Base-by-base conservation (phyloP, 2,888 invertebrate genomes). In the Platycheirus albimanus region DNA sequence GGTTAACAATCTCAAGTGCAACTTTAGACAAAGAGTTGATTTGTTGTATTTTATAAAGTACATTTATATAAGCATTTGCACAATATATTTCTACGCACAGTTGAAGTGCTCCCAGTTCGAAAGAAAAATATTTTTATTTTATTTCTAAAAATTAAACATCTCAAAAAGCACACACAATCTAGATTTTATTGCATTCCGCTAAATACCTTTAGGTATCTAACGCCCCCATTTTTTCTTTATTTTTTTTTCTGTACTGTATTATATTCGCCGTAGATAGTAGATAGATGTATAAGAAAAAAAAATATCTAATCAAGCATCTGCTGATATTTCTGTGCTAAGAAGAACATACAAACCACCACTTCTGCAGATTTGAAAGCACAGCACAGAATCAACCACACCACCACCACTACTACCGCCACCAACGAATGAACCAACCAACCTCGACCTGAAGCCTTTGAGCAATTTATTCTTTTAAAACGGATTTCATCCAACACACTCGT, bases 381-480 rank as follows among this genome's bases (percentile, higher is more conserved):
- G 63, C 61, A 51, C 38, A 61, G 67, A 63, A 75, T 64, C 75
- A 64, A 75, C 69, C 74, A 69, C 63, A 47, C 38, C 54, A 19
- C 17, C 49, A 66, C 15, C 3, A 13, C 6, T 5, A 6, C n/a
- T 38, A 43, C 6, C 13, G 13, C 38, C 15, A 58, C 24, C 41
- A 58, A 58, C 56, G 71, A 81, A 81, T 77, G 20, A 10, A 58
- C 24, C 41, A 58, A 58, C 56, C 76, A 81, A 81, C 81, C 81
- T 81, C 81, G 81, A 76, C 81, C 81, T 72, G 76, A 72, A 81
- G 77, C 81, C 81, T 81, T 81, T 81, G 76, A 81, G 76, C 76
- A 81, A 81, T 81, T 81, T 70, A 64, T 77, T 64, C 70, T 77
- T 70, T 70, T 76, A 79, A 74, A 81, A 77, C 66, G 71, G 54